Conservation (phyloP, 2,888 invertebrate genomes). For the Conus canariensis region DNA sequence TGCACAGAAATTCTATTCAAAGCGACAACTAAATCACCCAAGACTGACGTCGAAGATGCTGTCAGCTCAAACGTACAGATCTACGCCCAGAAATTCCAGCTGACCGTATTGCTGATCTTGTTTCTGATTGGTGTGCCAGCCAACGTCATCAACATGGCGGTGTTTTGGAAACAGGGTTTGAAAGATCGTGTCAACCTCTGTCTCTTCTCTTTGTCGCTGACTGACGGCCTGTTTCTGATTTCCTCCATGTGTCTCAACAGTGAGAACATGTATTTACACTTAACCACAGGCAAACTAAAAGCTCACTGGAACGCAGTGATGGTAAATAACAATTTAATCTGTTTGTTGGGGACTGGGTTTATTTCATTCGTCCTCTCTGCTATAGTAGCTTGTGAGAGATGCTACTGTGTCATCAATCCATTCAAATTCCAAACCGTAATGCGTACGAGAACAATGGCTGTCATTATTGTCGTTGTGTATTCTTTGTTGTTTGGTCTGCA, state of each 20-base stretch:
- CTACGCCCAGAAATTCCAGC: not conserved
- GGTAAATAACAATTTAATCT: not conserved
- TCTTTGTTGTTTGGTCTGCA: not conserved
- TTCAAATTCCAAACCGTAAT: slow-evolving; percentile 12
- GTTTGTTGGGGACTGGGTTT: not conserved
- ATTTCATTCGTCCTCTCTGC: slow-evolving; percentile 19
- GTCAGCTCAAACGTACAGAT: not conserved
- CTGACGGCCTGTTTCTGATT: not conserved
- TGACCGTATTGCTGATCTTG: not conserved
- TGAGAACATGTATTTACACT: not conserved
- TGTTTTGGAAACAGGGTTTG: not conserved
- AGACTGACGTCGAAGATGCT: not conserved
- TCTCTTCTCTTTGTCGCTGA: slow-evolving; percentile 1
- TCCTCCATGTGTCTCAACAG: not conserved
- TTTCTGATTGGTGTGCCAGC: slow-evolving; percentile 8
- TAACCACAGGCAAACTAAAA: not conserved
- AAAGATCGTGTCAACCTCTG: slow-evolving; percentile 7
- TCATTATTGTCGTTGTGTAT: not conserved
- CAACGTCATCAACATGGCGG: slow-evolving; percentile 33
- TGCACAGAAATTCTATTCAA: not conserved
- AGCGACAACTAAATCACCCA: not conserved
- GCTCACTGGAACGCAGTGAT: not conserved
- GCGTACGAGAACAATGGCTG: slow-evolving; percentile 8
- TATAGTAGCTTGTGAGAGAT: slow-evolving; percentile 17
- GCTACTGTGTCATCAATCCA: slow-evolving; percentile 10